These are phyloP conservation scores for Amphiprion clarkii DNA, from an alignment of 2,797 vertebrate species.

Conservation along the genomic window DNA sequence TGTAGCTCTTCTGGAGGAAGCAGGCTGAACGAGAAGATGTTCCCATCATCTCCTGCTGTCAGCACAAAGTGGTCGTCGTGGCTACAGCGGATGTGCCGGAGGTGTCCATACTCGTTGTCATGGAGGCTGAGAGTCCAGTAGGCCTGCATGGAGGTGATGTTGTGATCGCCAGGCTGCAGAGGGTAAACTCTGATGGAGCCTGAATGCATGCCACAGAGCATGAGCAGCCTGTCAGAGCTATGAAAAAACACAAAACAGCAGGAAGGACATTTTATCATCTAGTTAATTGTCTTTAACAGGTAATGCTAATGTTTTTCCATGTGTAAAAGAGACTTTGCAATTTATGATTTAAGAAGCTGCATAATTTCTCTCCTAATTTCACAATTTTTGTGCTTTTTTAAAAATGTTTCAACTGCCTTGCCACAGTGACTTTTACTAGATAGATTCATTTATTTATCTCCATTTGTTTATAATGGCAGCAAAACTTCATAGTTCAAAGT, in stretches of 20 bases:
- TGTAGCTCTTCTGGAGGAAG: constrained; percentile 80
- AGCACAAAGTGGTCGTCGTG: constrained; percentile 89
- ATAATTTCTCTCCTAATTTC: no score
- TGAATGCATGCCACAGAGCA: constrained; percentile 94
- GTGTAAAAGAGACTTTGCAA: no score
- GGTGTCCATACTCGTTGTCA: constrained; percentile 89
- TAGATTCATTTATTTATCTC: no score
- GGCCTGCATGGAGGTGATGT: constrained; percentile 76
- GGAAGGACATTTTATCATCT: background rate
- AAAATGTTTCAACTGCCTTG: no score
- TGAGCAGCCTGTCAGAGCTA: constrained; percentile 84
- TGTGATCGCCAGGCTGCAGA: constrained; percentile 70
- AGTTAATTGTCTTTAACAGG: background rate
- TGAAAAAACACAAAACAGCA: constrained; percentile 20
- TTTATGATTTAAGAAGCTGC: no score
- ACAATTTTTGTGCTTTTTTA: no score
- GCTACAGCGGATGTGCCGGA: constrained; percentile 86
- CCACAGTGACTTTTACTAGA: no score
- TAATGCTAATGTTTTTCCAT: no score
- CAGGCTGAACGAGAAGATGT: constrained; percentile 92
- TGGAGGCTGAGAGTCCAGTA: constrained; percentile 91
- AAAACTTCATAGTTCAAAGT: no score
- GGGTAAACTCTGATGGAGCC: constrained; percentile 90
- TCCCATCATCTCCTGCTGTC: constrained; percentile 91
- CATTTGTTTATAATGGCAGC: no score